These are phyloP conservation scores for Meleagris gallopavo DNA, from an alignment of 2,113 vertebrate genomes.

Conservation along the genomic window DNA sequence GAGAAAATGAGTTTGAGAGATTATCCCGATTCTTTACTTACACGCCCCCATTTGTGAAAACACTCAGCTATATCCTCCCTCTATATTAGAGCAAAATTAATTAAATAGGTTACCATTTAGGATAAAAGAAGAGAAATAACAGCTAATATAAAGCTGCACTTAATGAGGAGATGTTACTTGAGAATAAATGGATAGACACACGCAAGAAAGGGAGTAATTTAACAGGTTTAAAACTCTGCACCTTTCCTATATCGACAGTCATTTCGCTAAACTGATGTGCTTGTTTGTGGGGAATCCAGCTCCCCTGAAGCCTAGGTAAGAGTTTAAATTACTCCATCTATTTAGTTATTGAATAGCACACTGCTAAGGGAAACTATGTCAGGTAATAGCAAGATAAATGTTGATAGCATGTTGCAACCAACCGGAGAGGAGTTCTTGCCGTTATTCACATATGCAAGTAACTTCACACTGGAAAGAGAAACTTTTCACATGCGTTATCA, in stretches of 20 bases:
- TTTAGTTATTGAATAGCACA: slow-evolving; percentile 20
- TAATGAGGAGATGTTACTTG: slow-evolving; percentile 23
- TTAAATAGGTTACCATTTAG: slow-evolving; percentile 39
- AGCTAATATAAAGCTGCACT: not conserved
- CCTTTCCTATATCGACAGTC: not conserved
- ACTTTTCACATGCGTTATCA: not conserved
- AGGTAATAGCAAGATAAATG: not conserved
- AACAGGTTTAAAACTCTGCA: not conserved
- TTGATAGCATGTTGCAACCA: not conserved
- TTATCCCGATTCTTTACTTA: not conserved
- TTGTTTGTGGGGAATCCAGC: not conserved
- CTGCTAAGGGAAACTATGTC: not conserved
- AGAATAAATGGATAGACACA: not conserved
- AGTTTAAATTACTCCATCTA: slow-evolving; percentile 10
- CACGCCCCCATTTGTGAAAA: not conserved
- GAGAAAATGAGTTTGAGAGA: slow-evolving; percentile 36
- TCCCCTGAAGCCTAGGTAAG: not conserved
- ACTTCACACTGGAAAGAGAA: not conserved
- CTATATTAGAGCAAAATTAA: slow-evolving; percentile 54
- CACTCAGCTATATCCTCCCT: slow-evolving; percentile 33
- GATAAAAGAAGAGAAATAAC: slow-evolving; percentile 40
- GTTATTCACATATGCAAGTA: not conserved
- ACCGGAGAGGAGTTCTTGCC: not conserved
- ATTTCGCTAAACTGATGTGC: not conserved
- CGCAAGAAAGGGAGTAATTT: not conserved